Conservation (phyloP, 2,797 vertebrate genomes). For the Phataginus tricuspis region DNA sequence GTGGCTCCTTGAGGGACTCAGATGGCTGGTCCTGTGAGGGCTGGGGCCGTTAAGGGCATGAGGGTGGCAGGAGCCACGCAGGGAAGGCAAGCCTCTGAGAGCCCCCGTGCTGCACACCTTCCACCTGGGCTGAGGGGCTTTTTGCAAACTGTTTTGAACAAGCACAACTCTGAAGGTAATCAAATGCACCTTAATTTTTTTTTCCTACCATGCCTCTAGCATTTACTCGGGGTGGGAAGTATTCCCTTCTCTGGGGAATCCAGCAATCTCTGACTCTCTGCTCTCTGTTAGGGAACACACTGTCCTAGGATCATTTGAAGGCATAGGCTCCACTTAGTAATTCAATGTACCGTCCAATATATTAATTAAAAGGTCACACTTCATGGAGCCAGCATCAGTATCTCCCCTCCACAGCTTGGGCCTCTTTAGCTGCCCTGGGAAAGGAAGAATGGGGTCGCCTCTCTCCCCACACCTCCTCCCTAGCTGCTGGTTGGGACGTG, state of each 20-base stretch:
- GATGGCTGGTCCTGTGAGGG: neutral
- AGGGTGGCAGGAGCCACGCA: neutral
- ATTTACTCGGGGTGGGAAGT: neutral
- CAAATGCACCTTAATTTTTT: neutral
- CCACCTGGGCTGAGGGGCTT: neutral
- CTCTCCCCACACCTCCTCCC: neutral
- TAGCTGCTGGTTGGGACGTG: neutral
- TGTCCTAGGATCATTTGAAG: neutral
- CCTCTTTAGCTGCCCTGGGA: neutral
- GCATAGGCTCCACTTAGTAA: neutral
- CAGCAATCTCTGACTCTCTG: neutral
- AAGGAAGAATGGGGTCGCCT: neutral
- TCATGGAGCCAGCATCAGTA: neutral
- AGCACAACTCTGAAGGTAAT: neutral
- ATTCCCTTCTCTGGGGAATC: neutral
- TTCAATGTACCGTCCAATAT: neutral
- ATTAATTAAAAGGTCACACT: neutral
- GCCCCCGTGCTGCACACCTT: fast-evolving
- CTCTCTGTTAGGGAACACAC: neutral
- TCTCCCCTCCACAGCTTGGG: neutral
- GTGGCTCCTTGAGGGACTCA: neutral
- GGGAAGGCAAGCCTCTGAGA: neutral
- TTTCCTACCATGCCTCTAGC: neutral
- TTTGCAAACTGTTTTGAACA: neutral
- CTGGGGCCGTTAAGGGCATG: neutral